Evolutionary conservation across 2,888 invertebrate species (phyloP), one percentile per base, ranked within the genome.

Genomic region (Malthinus seriepunctatus): DNA sequence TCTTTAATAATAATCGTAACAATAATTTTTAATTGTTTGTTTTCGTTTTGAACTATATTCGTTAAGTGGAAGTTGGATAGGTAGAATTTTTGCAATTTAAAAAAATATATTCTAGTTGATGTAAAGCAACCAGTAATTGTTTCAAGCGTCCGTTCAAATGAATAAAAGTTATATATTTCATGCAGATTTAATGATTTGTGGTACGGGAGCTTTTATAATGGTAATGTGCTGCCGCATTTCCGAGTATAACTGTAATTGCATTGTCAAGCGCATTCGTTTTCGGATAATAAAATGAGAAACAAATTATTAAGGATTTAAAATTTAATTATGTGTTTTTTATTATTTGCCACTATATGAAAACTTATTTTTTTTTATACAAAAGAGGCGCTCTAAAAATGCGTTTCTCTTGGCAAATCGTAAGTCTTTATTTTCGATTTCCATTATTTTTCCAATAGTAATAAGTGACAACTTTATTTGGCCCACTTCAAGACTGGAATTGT

Each of bases 161-260:
- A 58, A 62, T 62, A 58, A 62, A 61, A 56, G 52, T 52, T 56
- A 52, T 51, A 61, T 61, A 62, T 62, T 58, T 62, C 58, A 62
- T 58, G 52, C 58, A 58, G 53, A 57, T 59, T 62, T 62, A 62
- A 62, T 62, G 62, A 62, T 62, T 62, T 62, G 62, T 58, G 62
- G 56, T 62, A 46, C 34, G 23, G 60, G 47, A 15, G 51, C 60
- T 59, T 63, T 63, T 60, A 63, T 63, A 60, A 60, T 56, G 60
- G 56, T 63, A 63, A 63, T 63, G 60, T 50, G 56, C 50, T 56
- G 42, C 60, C 53, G 60, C 52, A 50, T 44, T 60, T 56, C 48
- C 60, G 51, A 32, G 45, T 49, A 38, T 42, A 62, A 52, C 50
- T 53, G 35, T 60, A 63, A 63, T 63, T 60, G 63, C 56, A 47